Base-by-base conservation (phyloP, 2,797 vertebrate genomes). In the Astyanax mexicanus region DNA sequence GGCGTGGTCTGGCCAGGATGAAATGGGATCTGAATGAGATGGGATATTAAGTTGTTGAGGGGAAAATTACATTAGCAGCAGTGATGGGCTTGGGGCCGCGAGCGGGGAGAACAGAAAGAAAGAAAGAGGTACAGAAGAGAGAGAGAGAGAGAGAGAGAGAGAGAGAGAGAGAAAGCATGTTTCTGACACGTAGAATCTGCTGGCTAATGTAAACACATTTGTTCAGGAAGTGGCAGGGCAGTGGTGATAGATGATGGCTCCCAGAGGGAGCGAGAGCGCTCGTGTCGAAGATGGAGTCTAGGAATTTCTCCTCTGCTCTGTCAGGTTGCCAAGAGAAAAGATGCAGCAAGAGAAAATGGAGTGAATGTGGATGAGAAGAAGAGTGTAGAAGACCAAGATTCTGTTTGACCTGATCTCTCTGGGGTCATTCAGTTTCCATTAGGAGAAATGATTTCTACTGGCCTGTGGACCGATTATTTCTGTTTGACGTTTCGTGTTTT, bases 191-290 rank as follows among this genome's bases (percentile, higher is more conserved):
- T 85, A 83, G 84, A 82, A 89, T 88, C 85, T 81, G 84, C 82
- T 82, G 72, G 58, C 81, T 88, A 85, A 87, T 85, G 78, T 89
- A 89, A 88, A 88, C 87, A 87, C 86, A 85, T 81, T 80, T 84
- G 82, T 82, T 83, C 83, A 87, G 88, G 88, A 89, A 89, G 87
- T 85, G 76, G 78, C 80, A 74, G 73, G 35, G 77, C 80, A 77
- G 83, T 75, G 70, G 80, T 88, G 88, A 91, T 89, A 88, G 84
- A 88, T 87, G 85, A 86, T 81, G 80, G 78, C 80, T 89, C 86
- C 86, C 86, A 79, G 69, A 79, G 86, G 87, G 86, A 82, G 75
- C 17, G 51, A 21, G 45, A 69, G 62, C 27, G 54, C 37, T 76
- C 47, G 21, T 61, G 62, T 47, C 32, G 61, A 81, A 83, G 78